Conservation (phyloP, 1,140 invertebrate species). For the Physella acuta region DNA sequence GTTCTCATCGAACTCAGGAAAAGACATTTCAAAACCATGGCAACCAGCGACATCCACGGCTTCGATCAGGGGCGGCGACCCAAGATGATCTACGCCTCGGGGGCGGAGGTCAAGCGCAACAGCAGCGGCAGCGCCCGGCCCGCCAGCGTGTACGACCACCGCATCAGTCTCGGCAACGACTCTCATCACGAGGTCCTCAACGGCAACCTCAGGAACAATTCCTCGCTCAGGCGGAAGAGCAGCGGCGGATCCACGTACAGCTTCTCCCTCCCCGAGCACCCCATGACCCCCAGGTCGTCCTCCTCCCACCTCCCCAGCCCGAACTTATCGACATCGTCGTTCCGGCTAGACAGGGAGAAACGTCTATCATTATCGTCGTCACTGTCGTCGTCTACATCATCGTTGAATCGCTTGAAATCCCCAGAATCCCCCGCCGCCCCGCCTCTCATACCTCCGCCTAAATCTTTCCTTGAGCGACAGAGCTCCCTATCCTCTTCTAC, state of each 20-base stretch:
- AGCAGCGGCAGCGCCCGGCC: not conserved
- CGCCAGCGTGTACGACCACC: not conserved
- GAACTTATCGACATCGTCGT: not conserved
- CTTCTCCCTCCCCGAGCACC: not conserved
- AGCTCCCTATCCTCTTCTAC: constrained; percentile 7
- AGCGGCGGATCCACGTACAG: not conserved
- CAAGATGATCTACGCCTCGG: too few relatives aligned
- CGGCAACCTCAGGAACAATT: not conserved
- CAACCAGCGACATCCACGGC: too few relatives aligned
- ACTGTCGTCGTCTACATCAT: not conserved
- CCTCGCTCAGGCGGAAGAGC: not conserved
- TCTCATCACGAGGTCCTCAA: not conserved
- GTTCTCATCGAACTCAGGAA: too few relatives aligned
- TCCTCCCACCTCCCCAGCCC: not conserved
- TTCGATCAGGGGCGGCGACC: too few relatives aligned
- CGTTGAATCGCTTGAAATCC: not conserved
- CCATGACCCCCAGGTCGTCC: not conserved
- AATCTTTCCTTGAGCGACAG: constrained; percentile 12
- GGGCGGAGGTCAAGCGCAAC: too few relatives aligned
- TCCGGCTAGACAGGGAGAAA: not conserved
- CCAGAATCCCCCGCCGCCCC: not conserved
- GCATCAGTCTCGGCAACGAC: not conserved
- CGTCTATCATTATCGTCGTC: not conserved
- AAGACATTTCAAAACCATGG: too few relatives aligned
- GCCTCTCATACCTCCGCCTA: constrained; percentile 13